These are phyloP conservation scores for Australoheros scitulus DNA, from an alignment of 2,113 vertebrate genomes.

Conservation along the genomic window DNA sequence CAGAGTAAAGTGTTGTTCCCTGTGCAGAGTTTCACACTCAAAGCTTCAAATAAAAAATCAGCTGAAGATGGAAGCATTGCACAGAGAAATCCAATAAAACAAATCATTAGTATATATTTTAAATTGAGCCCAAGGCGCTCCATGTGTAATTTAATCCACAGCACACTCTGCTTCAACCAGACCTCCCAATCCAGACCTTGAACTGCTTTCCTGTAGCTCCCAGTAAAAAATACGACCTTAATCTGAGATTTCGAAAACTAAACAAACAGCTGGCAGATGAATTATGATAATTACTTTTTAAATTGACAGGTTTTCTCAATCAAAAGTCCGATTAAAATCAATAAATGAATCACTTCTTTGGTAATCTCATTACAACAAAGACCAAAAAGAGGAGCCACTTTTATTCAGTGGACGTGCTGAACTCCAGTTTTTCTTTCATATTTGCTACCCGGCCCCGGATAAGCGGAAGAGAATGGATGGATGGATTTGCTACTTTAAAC, in stretches of 20 bases:
- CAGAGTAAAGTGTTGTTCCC: accelerated
- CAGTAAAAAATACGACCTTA: neutral
- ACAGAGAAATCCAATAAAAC: neutral
- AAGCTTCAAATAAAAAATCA: neutral
- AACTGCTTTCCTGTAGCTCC: neutral
- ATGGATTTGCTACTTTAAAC: too few species aligned
- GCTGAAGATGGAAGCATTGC: neutral
- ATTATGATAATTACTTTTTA: neutral
- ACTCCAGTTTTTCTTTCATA: too few species aligned
- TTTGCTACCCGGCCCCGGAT: too few species aligned
- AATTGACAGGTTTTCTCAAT: neutral
- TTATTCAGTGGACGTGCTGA: too few species aligned
- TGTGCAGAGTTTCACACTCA: too few species aligned
- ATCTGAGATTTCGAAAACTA: accelerated
- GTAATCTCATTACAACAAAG: neutral
- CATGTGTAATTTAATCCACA: neutral
- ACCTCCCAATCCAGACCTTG: accelerated
- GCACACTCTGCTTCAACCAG: neutral
- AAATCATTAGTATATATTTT: neutral
- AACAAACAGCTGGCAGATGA: neutral
- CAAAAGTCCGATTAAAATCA: neutral
- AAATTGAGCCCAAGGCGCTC: neutral
- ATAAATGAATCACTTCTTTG: neutral
- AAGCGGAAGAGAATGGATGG: too few species aligned
- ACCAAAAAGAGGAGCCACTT: neutral